Evolutionary conservation across 1,140 invertebrate species (phyloP).

Genomic region (Zelostemma sp.): DNA sequence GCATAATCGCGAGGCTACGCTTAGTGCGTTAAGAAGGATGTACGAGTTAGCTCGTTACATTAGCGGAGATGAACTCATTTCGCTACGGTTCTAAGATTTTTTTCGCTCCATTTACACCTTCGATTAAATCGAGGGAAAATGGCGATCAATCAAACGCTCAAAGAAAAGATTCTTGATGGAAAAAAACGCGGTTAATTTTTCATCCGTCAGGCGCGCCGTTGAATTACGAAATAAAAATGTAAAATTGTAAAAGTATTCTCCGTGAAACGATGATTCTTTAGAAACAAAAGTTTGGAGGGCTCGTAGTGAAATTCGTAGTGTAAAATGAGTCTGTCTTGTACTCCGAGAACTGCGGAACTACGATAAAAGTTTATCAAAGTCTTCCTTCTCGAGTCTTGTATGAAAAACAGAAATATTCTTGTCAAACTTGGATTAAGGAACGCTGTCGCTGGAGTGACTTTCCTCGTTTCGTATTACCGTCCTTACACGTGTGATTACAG

Average conservation of each 20-base stretch:
- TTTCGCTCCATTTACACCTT: too few species aligned
- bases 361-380: constrained; percentile 7
- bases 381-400: background rate
- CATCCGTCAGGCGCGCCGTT: background rate
- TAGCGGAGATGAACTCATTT: constrained; percentile 69
- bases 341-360: background rate
- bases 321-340: background rate
- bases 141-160: too few species aligned
- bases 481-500: background rate
- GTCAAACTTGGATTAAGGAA: constrained; percentile 2
- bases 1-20: constrained; percentile 56
- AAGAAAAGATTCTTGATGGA: background rate
- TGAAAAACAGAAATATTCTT: constrained; percentile 5
- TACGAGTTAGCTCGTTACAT: constrained; percentile 67
- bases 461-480: background rate
- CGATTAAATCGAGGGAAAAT: background rate
- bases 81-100: constrained; percentile 43
- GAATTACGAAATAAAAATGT: background rate
- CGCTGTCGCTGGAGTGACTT: background rate
- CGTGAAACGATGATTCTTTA: background rate
- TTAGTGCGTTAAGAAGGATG: constrained; percentile 67
- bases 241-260: background rate
- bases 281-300: background rate
- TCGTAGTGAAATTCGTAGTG: background rate
- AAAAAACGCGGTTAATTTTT: background rate